Conservation (phyloP, 2,888 invertebrate genomes). For the Drosophila cracens region DNA sequence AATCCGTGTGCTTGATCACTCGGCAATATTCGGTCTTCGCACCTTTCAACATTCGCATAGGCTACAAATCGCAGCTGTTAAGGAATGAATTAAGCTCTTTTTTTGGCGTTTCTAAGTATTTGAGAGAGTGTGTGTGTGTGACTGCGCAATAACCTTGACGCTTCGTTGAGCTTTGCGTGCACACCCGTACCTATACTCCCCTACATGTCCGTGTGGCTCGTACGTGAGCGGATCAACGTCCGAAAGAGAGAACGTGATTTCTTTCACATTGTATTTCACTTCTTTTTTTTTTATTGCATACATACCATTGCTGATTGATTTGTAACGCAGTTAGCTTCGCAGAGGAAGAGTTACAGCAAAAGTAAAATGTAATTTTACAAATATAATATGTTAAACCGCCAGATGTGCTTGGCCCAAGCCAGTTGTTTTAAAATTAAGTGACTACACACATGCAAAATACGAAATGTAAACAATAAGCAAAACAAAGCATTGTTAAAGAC, state of each 20-base stretch:
- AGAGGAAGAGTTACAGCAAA: background rate
- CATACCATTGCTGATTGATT: conserved; percentile 1
- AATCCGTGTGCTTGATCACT: background rate
- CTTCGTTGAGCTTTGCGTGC: conserved; percentile 2
- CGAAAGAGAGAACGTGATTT: conserved; percentile 13
- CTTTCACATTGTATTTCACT: conserved; percentile 2
- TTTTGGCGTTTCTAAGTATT: background rate
- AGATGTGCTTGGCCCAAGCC: conserved; percentile 38
- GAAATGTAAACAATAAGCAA: conserved; percentile 30
- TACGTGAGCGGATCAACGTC: conserved; percentile 22
- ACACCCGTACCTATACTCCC: background rate
- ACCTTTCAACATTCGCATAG: background rate
- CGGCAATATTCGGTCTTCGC: background rate
- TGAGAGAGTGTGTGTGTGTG: background rate
- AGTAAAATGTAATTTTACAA: background rate
- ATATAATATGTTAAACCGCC: conserved; percentile 4
- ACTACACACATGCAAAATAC: conserved; percentile 27
- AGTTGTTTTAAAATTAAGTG: conserved; percentile 50
- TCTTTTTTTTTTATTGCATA: background rate
- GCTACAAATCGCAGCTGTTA: background rate
- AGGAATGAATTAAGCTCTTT: background rate
- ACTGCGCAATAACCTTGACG: conserved; percentile 3
- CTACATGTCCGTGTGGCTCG: background rate
- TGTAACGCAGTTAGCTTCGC: background rate
- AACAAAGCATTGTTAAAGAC: conserved; percentile 38